Conservation (phyloP, 2,113 vertebrate genomes). For the Forbesichthys agassizii region DNA sequence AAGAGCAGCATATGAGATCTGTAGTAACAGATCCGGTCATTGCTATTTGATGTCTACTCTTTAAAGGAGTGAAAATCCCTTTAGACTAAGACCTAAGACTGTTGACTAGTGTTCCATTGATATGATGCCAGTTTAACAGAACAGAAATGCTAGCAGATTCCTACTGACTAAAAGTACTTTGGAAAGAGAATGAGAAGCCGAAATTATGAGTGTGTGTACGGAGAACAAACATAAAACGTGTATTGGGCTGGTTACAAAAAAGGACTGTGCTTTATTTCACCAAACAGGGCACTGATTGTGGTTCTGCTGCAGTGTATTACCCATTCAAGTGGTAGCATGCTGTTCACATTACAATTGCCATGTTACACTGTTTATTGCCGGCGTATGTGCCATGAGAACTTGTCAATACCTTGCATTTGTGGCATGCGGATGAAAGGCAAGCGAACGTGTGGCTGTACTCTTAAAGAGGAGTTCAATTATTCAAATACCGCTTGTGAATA, state of each 20-base stretch:
- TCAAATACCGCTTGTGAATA: conserved; percentile 45
- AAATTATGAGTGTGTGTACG: background rate
- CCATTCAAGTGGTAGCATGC: conserved; percentile 60
- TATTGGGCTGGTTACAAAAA: conserved; percentile 32
- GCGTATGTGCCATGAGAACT: conserved; percentile 60
- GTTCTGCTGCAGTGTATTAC: conserved; percentile 64
- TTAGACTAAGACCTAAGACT: background rate
- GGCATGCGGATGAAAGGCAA: conserved; percentile 60
- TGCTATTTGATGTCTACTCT: conserved; percentile 7
- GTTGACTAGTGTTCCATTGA: background rate
- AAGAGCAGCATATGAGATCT: conserved; percentile 30
- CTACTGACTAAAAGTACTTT: conserved; percentile 1
- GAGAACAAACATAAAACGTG: conserved; percentile 7
- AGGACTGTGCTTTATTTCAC: conserved; percentile 23
- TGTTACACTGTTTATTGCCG: conserved; percentile 53
- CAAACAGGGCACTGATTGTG: conserved; percentile 53
- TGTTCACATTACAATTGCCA: conserved; percentile 62
- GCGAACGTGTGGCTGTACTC: conserved; percentile 37
- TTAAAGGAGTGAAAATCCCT: conserved; percentile 2
- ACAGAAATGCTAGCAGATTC: conserved; percentile 16
- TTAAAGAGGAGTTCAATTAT: conserved; percentile 49
- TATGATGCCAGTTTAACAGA: conserved; percentile 6
- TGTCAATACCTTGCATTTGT: conserved; percentile 43
- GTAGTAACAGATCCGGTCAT: conserved; percentile 25
- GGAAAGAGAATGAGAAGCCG: background rate